Evolutionary conservation across 2,113 vertebrate species (phyloP).

Genomic region (Macrotus californicus): DNA sequence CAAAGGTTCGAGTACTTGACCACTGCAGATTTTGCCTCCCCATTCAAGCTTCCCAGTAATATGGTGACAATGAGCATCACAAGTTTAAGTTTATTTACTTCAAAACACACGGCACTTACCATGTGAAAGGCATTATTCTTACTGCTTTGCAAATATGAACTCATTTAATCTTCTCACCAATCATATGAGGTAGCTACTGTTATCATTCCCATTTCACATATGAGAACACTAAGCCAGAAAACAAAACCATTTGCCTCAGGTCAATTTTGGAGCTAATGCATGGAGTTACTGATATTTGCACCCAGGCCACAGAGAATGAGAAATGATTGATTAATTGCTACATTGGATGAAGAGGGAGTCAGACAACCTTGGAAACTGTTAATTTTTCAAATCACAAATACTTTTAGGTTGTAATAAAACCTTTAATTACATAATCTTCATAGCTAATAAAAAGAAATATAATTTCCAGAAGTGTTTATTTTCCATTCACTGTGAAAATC

Average conservation of each 20-base stretch:
- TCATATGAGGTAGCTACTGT: not conserved
- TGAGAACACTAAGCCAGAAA: not conserved
- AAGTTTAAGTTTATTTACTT: not conserved
- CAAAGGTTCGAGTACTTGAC: not conserved
- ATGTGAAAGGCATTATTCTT: not conserved
- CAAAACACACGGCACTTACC: not conserved
- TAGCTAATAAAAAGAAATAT: not conserved
- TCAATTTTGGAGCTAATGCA: not conserved
- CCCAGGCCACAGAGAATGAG: not conserved
- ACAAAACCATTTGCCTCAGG: not conserved
- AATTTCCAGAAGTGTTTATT: slow-evolving; percentile 17
- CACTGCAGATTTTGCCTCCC: not conserved
- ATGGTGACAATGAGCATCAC: not conserved
- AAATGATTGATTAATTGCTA: not conserved
- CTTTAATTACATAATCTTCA: not conserved
- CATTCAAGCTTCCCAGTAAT: not conserved
- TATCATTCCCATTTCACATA: not conserved
- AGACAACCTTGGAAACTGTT: not conserved
- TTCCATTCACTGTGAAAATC: slow-evolving; percentile 4
- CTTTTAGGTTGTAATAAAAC: slow-evolving; percentile 1
- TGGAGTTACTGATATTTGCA: not conserved
- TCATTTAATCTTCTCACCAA: not conserved
- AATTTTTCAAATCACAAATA: not conserved
- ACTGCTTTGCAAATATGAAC: not conserved
- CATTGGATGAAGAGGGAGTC: not conserved